phyloP scores from a whole-genome alignment of 2,888 invertebrate genomes.

The Lingula anatina region DNA sequence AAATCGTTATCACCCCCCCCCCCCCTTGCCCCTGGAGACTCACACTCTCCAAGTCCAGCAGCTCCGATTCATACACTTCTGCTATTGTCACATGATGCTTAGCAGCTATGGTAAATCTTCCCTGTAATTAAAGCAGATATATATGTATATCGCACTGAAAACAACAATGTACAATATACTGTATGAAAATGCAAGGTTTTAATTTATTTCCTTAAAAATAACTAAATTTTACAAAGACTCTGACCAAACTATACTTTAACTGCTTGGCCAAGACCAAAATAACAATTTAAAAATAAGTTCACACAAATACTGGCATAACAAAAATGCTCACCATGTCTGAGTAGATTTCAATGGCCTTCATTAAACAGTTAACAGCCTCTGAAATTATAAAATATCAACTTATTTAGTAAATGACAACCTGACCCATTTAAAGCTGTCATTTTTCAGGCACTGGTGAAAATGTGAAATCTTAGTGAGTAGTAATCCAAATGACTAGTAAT shows the following conservation, averaged over 20 bases:
- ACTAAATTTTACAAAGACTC: no score
- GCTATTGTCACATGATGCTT: constrained; percentile 93
- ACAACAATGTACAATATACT: neutral
- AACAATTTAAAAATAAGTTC: no score
- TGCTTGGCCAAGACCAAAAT: neutral
- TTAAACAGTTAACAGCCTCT: constrained; percentile 84
- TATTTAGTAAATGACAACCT: no score
- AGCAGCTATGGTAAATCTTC: constrained; percentile 93
- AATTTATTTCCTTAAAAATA: no score
- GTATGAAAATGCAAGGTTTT: no score
- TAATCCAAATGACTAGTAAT: no score
- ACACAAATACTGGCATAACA: neutral
- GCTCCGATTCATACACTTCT: constrained; percentile 90
- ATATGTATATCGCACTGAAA: neutral
- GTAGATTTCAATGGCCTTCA: constrained; percentile 94
- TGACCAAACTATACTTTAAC: no score
- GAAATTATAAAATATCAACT: constrained; percentile 23
- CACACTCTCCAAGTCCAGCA: constrained; percentile 73
- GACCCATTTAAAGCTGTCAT: no score
- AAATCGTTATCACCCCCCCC: no score
- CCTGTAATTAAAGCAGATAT: constrained; percentile 50
- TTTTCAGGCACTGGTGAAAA: no score
- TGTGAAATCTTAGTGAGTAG: no score
- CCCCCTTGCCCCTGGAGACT: neutral
- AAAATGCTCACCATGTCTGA: constrained; percentile 74